A percentile compares a stretch with the other conserved stretches of the same genome.
These are phyloP conservation scores for Callithrix jacchus DNA, from an alignment of 2,113 vertebrate species.

Conservation along the genomic window DNA sequence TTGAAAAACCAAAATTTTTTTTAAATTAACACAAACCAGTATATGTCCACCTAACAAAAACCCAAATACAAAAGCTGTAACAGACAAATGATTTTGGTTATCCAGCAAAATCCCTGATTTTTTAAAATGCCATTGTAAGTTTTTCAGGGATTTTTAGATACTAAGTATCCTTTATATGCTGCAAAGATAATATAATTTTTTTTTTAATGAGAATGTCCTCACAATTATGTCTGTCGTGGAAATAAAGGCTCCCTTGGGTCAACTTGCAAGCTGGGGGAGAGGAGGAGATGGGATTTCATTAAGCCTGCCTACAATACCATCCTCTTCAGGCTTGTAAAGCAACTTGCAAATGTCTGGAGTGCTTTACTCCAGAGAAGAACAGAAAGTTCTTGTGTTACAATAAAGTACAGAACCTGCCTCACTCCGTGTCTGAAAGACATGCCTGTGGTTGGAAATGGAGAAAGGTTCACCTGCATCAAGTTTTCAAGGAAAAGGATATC, in stretches of 20 bases:
- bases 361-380: constrained; percentile 17
- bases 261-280: neutral
- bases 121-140: neutral
- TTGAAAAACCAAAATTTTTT: neutral
- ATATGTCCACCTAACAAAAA: constrained; percentile 1
- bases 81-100: neutral
- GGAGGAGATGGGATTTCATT: neutral
- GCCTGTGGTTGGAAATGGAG: constrained; percentile 9
- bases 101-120: neutral
- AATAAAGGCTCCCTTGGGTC: neutral
- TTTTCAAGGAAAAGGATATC: constrained; percentile 34
- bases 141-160: neutral
- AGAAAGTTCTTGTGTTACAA: neutral
- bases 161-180: neutral
- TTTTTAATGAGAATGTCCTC: neutral
- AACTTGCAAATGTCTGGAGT: neutral
- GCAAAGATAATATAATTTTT: neutral
- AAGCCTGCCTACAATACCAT: neutral
- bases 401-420: neutral
- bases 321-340: neutral
- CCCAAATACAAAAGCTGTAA: neutral
- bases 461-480: neutral
- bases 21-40: neutral
- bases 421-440: constrained; percentile 1
- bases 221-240: neutral